phyloP scores from a whole-genome alignment of 2,888 invertebrate species.

The Pseudolycoriella hygida region DNA sequence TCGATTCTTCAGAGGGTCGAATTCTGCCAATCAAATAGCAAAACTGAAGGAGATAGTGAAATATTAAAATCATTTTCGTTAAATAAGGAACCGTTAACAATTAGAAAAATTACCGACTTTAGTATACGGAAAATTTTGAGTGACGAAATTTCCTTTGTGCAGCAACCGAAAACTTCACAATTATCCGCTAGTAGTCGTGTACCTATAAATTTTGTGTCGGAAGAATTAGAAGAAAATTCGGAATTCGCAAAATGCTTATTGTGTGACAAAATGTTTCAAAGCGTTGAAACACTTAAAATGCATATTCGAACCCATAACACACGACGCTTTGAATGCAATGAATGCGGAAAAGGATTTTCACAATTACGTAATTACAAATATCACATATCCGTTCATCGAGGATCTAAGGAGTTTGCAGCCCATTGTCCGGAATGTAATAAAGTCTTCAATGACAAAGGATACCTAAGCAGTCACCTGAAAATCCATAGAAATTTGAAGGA shows the following conservation, averaged over 20 bases:
- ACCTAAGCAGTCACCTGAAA: constrained; percentile 72
- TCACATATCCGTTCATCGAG: constrained; percentile 63
- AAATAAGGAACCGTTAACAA: too few relatives aligned
- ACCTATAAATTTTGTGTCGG: too few relatives aligned
- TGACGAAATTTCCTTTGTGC: constrained; percentile 4
- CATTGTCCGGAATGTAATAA: constrained; percentile 60
- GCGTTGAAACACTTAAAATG: constrained; percentile 26
- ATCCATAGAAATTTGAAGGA: constrained; percentile 69
- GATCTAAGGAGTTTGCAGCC: constrained; percentile 60
- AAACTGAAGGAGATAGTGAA: too few relatives aligned
- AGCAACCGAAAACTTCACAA: too few relatives aligned
- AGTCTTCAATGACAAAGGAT: constrained; percentile 67
- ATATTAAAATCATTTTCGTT: too few relatives aligned
- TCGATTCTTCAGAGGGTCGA: too few relatives aligned
- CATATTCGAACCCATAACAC: constrained; percentile 28
- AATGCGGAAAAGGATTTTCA: constrained; percentile 67
- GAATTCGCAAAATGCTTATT: constrained; percentile 17
- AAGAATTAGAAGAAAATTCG: background rate
- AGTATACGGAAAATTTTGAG: constrained; percentile 24
- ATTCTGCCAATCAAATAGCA: too few relatives aligned
- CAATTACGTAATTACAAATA: constrained; percentile 73
- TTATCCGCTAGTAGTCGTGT: too few relatives aligned
- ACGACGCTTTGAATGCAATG: constrained; percentile 46
- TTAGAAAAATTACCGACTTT: constrained; percentile 23
- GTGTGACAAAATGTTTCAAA: constrained; percentile 29